Evolutionary conservation across 2,888 invertebrate species (phyloP), one percentile per base, ranked within the genome.

Genomic region (Eupithecia dodoneata): DNA sequence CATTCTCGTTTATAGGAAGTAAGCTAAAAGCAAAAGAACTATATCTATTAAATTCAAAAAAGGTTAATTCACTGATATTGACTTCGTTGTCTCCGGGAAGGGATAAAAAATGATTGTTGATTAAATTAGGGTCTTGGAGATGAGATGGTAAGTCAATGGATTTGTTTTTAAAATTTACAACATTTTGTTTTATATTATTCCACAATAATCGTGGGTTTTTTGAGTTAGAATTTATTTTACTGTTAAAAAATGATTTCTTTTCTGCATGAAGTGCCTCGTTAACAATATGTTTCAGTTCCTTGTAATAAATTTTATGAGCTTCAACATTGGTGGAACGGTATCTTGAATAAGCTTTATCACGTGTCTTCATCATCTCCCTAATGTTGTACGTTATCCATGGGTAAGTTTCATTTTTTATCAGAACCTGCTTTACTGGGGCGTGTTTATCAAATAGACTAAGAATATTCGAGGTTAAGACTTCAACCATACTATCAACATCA

Each of bases 121-220:
- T n/a, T n/a, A n/a, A n/a, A n/a, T n/a, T n/a, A n/a, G n/a, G n/a
- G n/a, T n/a, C n/a, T n/a, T n/a, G n/a, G n/a, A n/a, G n/a, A n/a
- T 70, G 45, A 7, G 30, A 10, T 10, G 74, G 74, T 15, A 74
- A 30, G 10, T 70, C 15, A 9, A 4, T 4, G 3, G 42, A 44
- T 55, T 59, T 74, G 4, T 3, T 44, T 30, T 74, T 74, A 69
- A 74, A 74, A 15, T 74, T 70, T 7, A 69, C 69, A 4, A 74
- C 41, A 70, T 70, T 70, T 59, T 70, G 12, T 30, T 63, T 70
- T 30, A 74, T 74, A n/a, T 74, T 74, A 15, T 70, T 74, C 70
- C 74, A 74, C 5, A 70, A 45, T 1, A 47, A 9, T 9, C 72
- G 63, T 3, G 73, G 73, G 15, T 73, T 73, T 10, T 42, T 73